These are phyloP conservation scores for Pristionchus pacificus DNA, from an alignment of 1,140 invertebrate genomes.

Conservation along the genomic window DNA sequence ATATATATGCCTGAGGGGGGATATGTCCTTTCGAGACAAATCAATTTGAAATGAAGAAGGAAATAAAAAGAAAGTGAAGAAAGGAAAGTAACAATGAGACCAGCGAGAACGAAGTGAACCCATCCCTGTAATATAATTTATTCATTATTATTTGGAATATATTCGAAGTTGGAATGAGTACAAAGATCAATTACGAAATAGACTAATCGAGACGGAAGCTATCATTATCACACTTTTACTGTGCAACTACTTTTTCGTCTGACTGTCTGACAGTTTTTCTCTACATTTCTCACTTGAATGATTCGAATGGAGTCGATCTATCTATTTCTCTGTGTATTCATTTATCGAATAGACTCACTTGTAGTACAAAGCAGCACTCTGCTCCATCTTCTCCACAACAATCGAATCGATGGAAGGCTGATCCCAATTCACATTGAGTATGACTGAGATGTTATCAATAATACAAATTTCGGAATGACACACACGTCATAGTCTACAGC, in stretches of 20 bases:
- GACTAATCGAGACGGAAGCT: no score
- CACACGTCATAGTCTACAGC: no score
- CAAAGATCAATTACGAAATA: no score
- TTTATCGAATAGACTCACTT: not conserved
- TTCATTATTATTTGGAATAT: no score
- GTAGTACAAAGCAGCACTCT: not conserved
- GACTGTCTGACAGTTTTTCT: no score
- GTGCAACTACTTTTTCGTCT: no score
- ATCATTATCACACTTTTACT: no score
- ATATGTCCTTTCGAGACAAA: not conserved
- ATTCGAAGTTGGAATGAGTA: no score
- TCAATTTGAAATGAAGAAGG: not conserved
- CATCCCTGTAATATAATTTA: not conserved
- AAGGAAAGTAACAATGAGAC: not conserved
- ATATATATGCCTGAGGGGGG: not conserved
- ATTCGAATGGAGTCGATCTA: not conserved
- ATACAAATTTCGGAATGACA: no score
- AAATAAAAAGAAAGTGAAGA: not conserved
- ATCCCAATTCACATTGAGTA: constrained; percentile 40
- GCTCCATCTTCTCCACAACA: constrained; percentile 2
- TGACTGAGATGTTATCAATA: constrained; percentile 39
- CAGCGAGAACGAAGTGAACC: not conserved
- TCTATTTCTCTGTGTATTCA: not conserved
- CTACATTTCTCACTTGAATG: no score
- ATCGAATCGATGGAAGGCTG: constrained; percentile 41